Evolutionary conservation across 2,888 invertebrate genomes (phyloP), one percentile per base, ranked within the genome.

Genomic region (Trypoxylon attenuatum): DNA sequence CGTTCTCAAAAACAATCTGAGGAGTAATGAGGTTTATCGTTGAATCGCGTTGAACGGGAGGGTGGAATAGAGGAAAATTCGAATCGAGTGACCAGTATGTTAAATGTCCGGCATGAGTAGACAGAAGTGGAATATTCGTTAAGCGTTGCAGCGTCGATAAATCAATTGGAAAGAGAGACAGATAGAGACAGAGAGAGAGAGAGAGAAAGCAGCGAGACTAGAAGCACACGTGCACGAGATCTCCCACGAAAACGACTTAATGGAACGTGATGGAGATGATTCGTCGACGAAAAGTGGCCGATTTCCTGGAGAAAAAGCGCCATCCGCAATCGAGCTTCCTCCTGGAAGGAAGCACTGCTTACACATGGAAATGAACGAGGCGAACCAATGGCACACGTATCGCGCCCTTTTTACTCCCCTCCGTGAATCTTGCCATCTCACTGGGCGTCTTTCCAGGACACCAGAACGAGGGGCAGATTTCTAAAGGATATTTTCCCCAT

Each of bases 401-500:
- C n/a, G n/a, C n/a, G n/a, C n/a, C n/a, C n/a, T n/a, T n/a, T n/a
- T n/a, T n/a, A n/a, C n/a, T n/a, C n/a, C 22, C n/a, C n/a, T 22
- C 27, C 1, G 23, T 23, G 10, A 23, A 46, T 5, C 23, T 27
- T 46, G 46, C 27, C 46, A 2, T 46, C 27, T 46, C 25, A 46
- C 27, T 46, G 5, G 23, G 27, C n/a, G n/a, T n/a, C n/a, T n/a
- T n/a, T n/a, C n/a, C n/a, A n/a, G n/a, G n/a, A n/a, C n/a, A n/a
- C n/a, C n/a, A n/a, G n/a, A n/a, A n/a, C n/a, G 23, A n/a, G 10
- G 10, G 10, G 18, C 41, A 13, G 39, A 51, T 23, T 50, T 50
- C 18, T 16, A 21, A 33, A 43, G 18, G 25, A 19, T 45, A 61
- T 61, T 55, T 43, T 33, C 60, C 55, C 39, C 21, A 38, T 29